Conservation (phyloP, 2,888 invertebrate species). For the Halictus quadricinctus region DNA sequence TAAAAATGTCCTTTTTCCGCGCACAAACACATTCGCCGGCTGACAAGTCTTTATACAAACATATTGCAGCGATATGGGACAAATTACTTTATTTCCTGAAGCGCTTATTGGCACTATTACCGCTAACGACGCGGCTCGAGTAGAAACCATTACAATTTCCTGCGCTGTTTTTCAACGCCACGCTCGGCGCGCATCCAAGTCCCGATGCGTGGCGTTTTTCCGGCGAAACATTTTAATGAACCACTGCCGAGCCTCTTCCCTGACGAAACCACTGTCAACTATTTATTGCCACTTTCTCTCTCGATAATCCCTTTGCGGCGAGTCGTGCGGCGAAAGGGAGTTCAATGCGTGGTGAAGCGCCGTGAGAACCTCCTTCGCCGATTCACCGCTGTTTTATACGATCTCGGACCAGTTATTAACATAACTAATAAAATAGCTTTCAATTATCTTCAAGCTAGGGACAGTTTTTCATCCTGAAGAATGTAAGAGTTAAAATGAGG, state of each 20-base stretch:
- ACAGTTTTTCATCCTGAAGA: no score
- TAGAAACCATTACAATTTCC: slow-evolving; percentile 54
- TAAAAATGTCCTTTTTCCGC: not conserved
- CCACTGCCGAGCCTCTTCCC: not conserved
- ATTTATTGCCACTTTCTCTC: slow-evolving; percentile 44
- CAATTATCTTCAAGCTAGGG: not conserved
- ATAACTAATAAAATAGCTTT: not conserved
- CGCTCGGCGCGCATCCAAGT: not conserved
- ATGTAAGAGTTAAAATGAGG: no score
- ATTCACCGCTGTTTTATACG: not conserved
- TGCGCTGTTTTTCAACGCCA: slow-evolving; percentile 41
- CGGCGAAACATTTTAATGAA: slow-evolving; percentile 36
- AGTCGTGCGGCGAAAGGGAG: slow-evolving; percentile 42
- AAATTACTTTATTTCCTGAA: slow-evolving; percentile 51
- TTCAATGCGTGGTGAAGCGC: slow-evolving; percentile 10
- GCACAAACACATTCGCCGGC: not conserved
- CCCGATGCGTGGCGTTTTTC: slow-evolving; percentile 22
- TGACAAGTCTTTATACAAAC: slow-evolving; percentile 31
- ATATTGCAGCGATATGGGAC: slow-evolving; percentile 39
- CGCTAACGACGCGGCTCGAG: slow-evolving; percentile 31
- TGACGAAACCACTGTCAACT: slow-evolving; percentile 14
- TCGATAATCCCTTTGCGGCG: slow-evolving; percentile 44
- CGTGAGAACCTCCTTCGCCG: not conserved
- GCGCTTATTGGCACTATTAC: slow-evolving; percentile 51
- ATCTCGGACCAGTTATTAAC: not conserved